Conservation (phyloP, 2,888 invertebrate species). For the Parochlus steinenii region DNA sequence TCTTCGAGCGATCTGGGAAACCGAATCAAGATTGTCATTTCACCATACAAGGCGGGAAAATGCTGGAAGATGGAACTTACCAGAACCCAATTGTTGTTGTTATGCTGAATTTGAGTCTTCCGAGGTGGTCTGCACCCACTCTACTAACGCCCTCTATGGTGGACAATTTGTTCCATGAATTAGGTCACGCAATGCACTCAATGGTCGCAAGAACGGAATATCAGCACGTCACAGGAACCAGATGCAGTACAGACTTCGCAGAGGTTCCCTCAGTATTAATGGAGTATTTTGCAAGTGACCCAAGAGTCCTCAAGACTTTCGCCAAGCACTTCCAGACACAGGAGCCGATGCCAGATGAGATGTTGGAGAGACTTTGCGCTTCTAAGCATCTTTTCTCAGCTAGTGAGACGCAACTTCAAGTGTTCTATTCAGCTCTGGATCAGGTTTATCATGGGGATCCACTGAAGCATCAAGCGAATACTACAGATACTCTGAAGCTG, state of each 20-base stretch:
- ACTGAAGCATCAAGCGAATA: slow-evolving; percentile 20
- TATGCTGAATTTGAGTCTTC: slow-evolving; percentile 71
- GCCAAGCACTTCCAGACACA: slow-evolving; percentile 84
- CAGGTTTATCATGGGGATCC: slow-evolving; percentile 61
- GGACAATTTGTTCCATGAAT: slow-evolving; percentile 96
- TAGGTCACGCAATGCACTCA: slow-evolving; percentile 98
- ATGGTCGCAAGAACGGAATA: slow-evolving; percentile 91
- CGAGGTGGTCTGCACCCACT: slow-evolving; percentile 58
- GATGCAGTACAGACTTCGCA: slow-evolving; percentile 95
- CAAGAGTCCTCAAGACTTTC: slow-evolving; percentile 66
- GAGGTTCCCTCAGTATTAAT: slow-evolving; percentile 98
- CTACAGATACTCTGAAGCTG: slow-evolving; percentile 53
- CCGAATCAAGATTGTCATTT: slow-evolving; percentile 97
- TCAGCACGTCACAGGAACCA: slow-evolving; percentile 94
- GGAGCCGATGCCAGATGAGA: slow-evolving; percentile 61
- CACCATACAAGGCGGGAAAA: slow-evolving; percentile 88
- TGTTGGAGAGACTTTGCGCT: slow-evolving; percentile 63
- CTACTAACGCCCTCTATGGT: slow-evolving; percentile 69
- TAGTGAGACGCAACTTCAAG: slow-evolving; percentile 75
- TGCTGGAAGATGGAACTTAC: slow-evolving; percentile 59
- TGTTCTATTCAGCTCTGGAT: slow-evolving; percentile 84
- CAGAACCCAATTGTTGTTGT: slow-evolving; percentile 87
- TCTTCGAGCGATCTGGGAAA: slow-evolving; percentile 82
- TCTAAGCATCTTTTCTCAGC: slow-evolving; percentile 79
- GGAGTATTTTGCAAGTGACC: slow-evolving; percentile 92